phyloP scores from a whole-genome alignment of 2,797 vertebrate genomes.

The Acanthiza pusilla region DNA sequence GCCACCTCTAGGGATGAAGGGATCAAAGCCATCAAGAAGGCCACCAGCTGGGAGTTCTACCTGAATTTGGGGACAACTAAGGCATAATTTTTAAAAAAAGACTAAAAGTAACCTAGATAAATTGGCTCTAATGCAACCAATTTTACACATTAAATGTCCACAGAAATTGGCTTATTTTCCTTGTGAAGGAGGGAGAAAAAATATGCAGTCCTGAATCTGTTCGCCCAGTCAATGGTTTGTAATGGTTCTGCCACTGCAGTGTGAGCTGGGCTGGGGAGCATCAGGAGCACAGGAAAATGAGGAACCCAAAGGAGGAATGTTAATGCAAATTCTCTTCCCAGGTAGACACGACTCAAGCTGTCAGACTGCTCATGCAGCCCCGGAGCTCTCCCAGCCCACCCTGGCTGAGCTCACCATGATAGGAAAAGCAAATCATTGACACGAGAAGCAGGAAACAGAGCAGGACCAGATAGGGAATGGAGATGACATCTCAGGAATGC shows the following conservation, averaged over 20 bases:
- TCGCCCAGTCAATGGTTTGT: neutral
- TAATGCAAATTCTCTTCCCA: neutral
- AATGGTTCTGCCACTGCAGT: neutral
- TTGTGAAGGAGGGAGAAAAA: neutral
- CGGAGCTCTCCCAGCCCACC: neutral
- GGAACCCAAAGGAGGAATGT: neutral
- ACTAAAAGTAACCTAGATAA: neutral
- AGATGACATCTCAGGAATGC: neutral
- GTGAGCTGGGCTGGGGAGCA: neutral
- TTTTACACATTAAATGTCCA: neutral
- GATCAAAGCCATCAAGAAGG: neutral
- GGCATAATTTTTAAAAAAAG: rapidly evolving
- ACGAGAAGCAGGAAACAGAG: neutral
- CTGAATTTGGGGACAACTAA: neutral
- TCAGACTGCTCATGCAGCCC: neutral
- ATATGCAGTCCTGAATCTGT: neutral
- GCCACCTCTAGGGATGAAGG: neutral
- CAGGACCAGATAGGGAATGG: neutral
- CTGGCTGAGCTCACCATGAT: rapidly evolving
- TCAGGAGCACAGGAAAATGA: neutral
- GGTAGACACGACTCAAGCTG: rapidly evolving
- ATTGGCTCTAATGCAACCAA: neutral
- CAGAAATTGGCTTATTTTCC: neutral
- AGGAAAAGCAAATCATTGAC: neutral
- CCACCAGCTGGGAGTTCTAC: neutral